These are phyloP conservation scores for Hydropsyche betteni DNA, from an alignment of 2,888 invertebrate species.

Conservation along the genomic window DNA sequence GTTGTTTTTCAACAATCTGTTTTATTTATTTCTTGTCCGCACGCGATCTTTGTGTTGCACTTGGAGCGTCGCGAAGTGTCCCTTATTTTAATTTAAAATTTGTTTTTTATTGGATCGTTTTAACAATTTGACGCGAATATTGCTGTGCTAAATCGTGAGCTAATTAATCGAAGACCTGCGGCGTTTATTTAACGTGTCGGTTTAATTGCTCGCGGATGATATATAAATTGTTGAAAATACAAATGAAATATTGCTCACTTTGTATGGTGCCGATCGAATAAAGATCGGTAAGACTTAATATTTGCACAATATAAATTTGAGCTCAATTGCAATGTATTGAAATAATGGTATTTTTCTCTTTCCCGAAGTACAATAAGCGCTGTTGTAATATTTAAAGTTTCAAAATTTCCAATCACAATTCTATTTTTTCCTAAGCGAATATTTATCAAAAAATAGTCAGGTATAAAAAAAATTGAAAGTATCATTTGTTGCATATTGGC, in stretches of 20 bases:
- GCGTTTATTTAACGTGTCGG: constrained; percentile 8
- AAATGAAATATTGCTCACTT: not conserved
- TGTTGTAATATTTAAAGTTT: not conserved
- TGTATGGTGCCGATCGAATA: not conserved
- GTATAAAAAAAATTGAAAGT: constrained; percentile 7
- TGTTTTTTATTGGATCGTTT: not conserved
- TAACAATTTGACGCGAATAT: not conserved
- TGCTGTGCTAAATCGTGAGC: not conserved
- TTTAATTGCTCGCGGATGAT: constrained; percentile 19
- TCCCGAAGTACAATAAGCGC: not conserved
- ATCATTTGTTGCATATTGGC: not conserved
- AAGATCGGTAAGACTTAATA: not conserved
- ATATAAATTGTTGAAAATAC: constrained; percentile 13
- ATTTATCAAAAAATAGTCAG: not conserved
- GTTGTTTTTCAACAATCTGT: not conserved
- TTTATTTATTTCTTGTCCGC: not conserved
- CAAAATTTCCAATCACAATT: not conserved
- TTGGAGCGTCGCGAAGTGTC: too few species aligned
- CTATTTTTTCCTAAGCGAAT: not conserved
- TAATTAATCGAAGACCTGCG: constrained; percentile 10
- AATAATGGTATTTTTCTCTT: not conserved
- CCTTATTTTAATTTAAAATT: too few species aligned
- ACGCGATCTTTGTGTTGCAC: not conserved
- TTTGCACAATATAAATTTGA: not conserved
- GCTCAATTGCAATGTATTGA: not conserved